Conservation (phyloP, 2,888 invertebrate species). For the Cremastinae sp. region DNA sequence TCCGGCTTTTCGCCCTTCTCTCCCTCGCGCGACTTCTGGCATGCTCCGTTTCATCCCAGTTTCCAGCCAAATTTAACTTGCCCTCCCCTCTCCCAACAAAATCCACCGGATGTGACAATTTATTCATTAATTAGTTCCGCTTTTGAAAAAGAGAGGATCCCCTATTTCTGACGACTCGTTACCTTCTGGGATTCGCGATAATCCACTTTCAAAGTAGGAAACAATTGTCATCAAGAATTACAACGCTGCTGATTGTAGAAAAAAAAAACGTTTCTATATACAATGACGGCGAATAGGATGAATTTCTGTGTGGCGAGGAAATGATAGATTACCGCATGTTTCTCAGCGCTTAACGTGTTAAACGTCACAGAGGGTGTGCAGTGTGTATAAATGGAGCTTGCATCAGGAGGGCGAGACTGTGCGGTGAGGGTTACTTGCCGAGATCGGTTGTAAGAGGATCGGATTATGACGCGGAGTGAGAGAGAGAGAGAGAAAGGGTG, state of each 20-base stretch:
- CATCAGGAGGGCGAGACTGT: slow-evolving; percentile 47
- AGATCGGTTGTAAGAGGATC: slow-evolving; percentile 63
- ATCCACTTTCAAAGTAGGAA: too few species aligned
- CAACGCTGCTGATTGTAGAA: too few species aligned
- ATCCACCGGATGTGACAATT: slow-evolving; percentile 66
- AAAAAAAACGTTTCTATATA: too few species aligned
- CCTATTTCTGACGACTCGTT: too few species aligned
- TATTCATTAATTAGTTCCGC: slow-evolving; percentile 69
- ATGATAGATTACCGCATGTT: slow-evolving; percentile 27
- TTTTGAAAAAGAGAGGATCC: neutral
- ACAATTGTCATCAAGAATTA: too few species aligned
- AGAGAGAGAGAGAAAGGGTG: neutral
- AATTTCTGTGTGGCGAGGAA: neutral
- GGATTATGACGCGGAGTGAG: slow-evolving; percentile 46
- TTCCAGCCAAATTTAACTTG: slow-evolving; percentile 66
- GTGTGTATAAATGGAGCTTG: slow-evolving; percentile 24
- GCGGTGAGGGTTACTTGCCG: slow-evolving; percentile 56
- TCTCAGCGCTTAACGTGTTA: slow-evolving; percentile 25
- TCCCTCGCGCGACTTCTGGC: slow-evolving; percentile 17
- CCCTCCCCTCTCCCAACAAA: slow-evolving; percentile 49
- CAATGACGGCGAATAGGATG: neutral
- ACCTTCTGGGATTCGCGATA: too few species aligned
- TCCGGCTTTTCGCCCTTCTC: too few species aligned
- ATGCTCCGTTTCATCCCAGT: slow-evolving; percentile 43
- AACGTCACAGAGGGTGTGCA: slow-evolving; percentile 22